Conservation (phyloP, 2,888 invertebrate genomes). For the Silvanus unidentatus region DNA sequence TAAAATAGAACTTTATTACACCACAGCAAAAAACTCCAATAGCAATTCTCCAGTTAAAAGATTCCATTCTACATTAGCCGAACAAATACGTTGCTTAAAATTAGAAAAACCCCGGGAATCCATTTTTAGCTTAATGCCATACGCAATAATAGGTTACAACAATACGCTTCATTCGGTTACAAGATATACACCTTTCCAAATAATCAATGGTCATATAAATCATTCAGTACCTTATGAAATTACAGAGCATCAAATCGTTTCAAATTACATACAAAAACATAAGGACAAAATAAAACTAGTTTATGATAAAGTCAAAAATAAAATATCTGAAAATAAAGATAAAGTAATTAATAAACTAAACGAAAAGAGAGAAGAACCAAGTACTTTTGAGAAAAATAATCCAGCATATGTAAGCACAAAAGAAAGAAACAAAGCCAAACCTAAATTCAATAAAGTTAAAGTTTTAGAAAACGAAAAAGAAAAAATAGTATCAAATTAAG, state of each 20-base stretch:
- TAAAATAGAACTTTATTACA: slow-evolving; percentile 19
- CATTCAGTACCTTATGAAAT: slow-evolving; percentile 10
- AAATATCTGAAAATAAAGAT: slow-evolving; percentile 8
- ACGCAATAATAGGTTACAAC: slow-evolving; percentile 15
- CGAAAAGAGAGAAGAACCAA: slow-evolving; percentile 7
- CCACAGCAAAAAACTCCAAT: slow-evolving; percentile 17
- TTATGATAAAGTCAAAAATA: slow-evolving; percentile 11
- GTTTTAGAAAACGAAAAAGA: slow-evolving; percentile 4
- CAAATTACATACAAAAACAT: slow-evolving; percentile 14
- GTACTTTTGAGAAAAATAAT: too few relatives aligned
- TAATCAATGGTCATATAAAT: slow-evolving; percentile 13
- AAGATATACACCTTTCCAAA: slow-evolving; percentile 12
- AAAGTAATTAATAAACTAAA: slow-evolving; percentile 10
- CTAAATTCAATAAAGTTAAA: slow-evolving; percentile 1
- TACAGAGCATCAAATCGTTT: slow-evolving; percentile 8
- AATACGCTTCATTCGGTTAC: slow-evolving; percentile 13
- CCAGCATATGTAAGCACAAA: slow-evolving; percentile 5
- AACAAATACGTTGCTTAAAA: slow-evolving; percentile 12
- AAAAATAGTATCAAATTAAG: slow-evolving; percentile 7
- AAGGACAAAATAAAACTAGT: slow-evolving; percentile 10
- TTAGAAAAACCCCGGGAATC: slow-evolving; percentile 6
- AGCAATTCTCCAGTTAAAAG: slow-evolving; percentile 18
- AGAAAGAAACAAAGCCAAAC: slow-evolving; percentile 11
- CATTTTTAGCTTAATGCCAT: slow-evolving; percentile 8
- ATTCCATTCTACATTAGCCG: slow-evolving; percentile 21